These are phyloP conservation scores for Trichogramma evanescens DNA, from an alignment of 2,888 invertebrate species.

Conservation along the genomic window DNA sequence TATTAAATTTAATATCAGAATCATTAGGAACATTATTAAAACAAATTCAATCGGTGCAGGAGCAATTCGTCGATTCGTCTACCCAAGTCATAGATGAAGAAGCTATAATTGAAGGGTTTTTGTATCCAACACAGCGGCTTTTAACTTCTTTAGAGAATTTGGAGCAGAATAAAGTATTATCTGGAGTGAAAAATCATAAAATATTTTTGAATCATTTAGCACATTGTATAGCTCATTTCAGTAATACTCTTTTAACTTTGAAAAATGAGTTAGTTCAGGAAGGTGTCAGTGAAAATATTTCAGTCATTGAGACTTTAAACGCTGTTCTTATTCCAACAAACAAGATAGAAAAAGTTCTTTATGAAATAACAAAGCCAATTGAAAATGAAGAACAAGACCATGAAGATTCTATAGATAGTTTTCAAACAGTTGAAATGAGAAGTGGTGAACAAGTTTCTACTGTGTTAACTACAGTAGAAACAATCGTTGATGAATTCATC, in stretches of 20 bases:
- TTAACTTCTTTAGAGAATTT: constrained; percentile 31
- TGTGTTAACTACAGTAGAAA: constrained; percentile 33
- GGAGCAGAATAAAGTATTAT: constrained; percentile 16
- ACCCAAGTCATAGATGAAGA: constrained; percentile 39
- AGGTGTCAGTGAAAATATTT: constrained; percentile 31
- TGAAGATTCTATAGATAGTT: constrained; percentile 7
- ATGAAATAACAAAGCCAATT: constrained; percentile 18
- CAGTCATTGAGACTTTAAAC: constrained; percentile 38
- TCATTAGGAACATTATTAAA: constrained; percentile 37
- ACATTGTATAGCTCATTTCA: constrained; percentile 31
- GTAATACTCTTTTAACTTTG: constrained; percentile 30
- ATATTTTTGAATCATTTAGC: constrained; percentile 29
- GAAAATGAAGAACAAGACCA: constrained; percentile 16
- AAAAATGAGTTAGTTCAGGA: constrained; percentile 31
- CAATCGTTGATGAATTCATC: constrained; percentile 34
- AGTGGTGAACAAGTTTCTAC: constrained; percentile 13
- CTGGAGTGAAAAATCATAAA: constrained; percentile 18
- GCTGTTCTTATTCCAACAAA: constrained; percentile 35
- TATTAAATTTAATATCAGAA: constrained; percentile 30
- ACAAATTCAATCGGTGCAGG: constrained; percentile 35
- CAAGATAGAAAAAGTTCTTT: constrained; percentile 31
- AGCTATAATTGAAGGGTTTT: constrained; percentile 40
- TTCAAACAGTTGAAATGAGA: background rate
- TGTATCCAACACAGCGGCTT: constrained; percentile 39
- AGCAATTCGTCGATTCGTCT: constrained; percentile 30